Percentiles rank a stretch among this genome's conserved stretches.
Evolutionary conservation across 2,888 invertebrate genomes (phyloP).

Genomic region (Agapostemon virescens): DNA sequence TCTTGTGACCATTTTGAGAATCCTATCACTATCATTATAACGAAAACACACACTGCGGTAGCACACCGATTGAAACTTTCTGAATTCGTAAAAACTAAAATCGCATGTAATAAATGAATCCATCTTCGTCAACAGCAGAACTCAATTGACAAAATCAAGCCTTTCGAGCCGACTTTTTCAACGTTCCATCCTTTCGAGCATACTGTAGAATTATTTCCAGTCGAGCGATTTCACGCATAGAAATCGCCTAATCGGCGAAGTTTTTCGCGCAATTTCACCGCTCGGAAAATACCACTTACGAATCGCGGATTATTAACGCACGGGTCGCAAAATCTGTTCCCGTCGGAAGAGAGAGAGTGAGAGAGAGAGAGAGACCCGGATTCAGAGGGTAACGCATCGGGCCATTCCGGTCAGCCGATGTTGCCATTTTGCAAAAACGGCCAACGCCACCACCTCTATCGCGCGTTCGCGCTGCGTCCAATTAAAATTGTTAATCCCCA

Average conservation of each 20-base stretch:
- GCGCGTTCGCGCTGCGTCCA: neutral
- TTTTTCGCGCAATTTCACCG: neutral
- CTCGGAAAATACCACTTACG: neutral
- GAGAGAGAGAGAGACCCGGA: neutral
- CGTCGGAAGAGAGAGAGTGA: neutral
- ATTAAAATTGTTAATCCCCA: slow-evolving; percentile 25
- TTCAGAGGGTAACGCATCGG: neutral
- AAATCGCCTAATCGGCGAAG: neutral
- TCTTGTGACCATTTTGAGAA: no score
- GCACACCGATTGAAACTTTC: no score
- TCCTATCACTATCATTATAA: no score
- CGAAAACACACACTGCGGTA: no score
- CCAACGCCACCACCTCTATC: neutral
- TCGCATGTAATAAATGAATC: neutral
- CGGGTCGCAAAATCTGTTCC: neutral
- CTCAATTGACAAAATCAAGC: neutral
- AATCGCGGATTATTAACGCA: neutral
- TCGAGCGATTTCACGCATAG: neutral
- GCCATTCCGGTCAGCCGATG: neutral
- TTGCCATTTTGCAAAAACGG: neutral
- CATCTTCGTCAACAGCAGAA: neutral
- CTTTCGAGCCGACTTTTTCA: neutral
- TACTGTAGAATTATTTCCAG: neutral
- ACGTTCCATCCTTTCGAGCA: neutral
- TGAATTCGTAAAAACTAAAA: neutral